Evolutionary conservation across 2,797 vertebrate genomes (phyloP).

Genomic region (Galago senegalensis): DNA sequence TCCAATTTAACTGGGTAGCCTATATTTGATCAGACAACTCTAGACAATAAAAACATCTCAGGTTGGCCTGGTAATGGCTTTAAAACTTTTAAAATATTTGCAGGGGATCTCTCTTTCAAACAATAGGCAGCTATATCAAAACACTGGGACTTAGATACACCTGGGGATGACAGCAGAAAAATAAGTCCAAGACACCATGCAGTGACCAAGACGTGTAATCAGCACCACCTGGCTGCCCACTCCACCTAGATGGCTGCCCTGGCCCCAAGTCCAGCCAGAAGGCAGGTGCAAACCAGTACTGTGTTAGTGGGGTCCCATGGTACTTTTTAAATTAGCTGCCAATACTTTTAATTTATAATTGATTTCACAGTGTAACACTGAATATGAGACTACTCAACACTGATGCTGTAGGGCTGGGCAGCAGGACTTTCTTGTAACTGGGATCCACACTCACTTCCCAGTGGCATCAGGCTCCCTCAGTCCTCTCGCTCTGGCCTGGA

Average conservation of each 20-base stretch:
- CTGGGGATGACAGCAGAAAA: not conserved
- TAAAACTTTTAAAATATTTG: not conserved
- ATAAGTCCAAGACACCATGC: not conserved
- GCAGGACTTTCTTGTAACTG: accelerated
- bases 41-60: not conserved
- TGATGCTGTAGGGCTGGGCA: not conserved
- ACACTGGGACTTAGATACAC: not conserved
- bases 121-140: not conserved
- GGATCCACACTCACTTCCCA: not conserved
- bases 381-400: not conserved
- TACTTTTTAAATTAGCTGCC: not conserved
- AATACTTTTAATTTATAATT: not conserved
- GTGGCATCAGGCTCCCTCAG: not conserved
- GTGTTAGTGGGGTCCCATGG: accelerated
- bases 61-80: not conserved
- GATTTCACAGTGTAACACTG: not conserved
- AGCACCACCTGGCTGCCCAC: not conserved
- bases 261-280: not conserved
- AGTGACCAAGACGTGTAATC: not conserved
- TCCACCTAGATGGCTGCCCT: not conserved
- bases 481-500: not conserved
- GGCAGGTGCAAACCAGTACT: not conserved
- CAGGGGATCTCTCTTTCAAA: not conserved
- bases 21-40: not conserved
- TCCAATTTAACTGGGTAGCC: not conserved